Conservation (phyloP, 2,888 invertebrate genomes). For the Hydroisotoma schaefferi region DNA sequence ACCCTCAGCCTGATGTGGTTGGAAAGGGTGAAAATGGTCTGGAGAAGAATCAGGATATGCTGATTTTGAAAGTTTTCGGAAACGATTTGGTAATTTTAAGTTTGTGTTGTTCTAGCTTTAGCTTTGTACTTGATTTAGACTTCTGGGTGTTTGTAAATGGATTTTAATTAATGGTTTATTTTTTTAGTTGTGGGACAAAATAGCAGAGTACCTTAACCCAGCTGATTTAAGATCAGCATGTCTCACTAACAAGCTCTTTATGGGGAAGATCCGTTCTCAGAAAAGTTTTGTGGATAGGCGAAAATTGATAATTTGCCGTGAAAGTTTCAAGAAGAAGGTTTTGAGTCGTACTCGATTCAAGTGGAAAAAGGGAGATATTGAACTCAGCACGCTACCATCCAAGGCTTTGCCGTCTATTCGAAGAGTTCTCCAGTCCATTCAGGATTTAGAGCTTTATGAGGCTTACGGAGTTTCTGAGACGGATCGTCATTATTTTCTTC, state of each 20-base stretch:
- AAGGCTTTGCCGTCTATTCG: constrained; percentile 11
- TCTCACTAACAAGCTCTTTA: constrained; percentile 3
- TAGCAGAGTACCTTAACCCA: constrained; percentile 10
- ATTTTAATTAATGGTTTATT: neutral
- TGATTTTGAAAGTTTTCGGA: constrained; percentile 15
- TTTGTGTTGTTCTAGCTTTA: neutral
- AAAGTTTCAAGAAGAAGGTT: constrained; percentile 10
- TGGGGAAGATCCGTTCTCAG: constrained; percentile 7
- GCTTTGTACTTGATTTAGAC: neutral
- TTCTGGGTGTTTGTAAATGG: neutral
- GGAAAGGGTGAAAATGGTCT: neutral
- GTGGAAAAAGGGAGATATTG: constrained; percentile 12
- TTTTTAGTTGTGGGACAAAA: constrained; percentile 18
- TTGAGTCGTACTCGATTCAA: constrained; percentile 9
- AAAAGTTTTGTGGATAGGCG: neutral
- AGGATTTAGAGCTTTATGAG: constrained; percentile 13
- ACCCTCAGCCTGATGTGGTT: neutral
- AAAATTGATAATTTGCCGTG: constrained; percentile 5
- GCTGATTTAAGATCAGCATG: constrained; percentile 11
- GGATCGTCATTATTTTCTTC: constrained; percentile 3
- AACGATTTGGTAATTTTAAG: constrained; percentile 14
- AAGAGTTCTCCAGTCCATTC: constrained; percentile 12
- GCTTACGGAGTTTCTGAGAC: constrained; percentile 12
- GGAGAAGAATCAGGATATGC: constrained; percentile 2
- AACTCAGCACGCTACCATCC: constrained; percentile 11